phyloP scores from a whole-genome alignment of 2,888 invertebrate species.

The Torymus tubicola region DNA sequence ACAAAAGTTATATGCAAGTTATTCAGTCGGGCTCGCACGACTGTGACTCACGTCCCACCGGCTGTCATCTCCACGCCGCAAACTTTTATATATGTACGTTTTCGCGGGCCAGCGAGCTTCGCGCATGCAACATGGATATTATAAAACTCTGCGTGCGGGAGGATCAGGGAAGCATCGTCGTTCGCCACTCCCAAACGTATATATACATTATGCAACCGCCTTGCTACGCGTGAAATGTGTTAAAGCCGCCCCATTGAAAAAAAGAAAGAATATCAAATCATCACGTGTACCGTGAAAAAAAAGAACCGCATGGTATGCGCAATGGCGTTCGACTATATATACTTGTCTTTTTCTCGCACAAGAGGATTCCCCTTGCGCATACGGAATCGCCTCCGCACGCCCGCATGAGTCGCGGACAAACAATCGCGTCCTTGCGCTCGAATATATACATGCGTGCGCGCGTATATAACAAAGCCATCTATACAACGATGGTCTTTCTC shows the following conservation, averaged over 20 bases:
- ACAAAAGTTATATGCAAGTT: too few relatives aligned
- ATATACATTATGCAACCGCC: conserved; percentile 17
- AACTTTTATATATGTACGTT: too few relatives aligned
- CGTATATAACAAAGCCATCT: too few relatives aligned
- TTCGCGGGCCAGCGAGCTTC: too few relatives aligned
- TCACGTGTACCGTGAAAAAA: neutral
- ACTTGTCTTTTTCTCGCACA: too few relatives aligned
- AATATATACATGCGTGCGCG: too few relatives aligned
- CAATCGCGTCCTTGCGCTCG: too few relatives aligned
- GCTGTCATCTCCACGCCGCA: too few relatives aligned
- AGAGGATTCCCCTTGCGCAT: conserved; percentile 8
- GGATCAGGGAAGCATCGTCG: neutral
- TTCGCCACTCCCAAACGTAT: neutral
- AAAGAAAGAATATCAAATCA: neutral
- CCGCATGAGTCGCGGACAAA: neutral
- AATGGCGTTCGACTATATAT: neutral
- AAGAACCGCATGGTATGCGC: neutral
- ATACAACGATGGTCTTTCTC: conserved; percentile 14
- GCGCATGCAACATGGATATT: neutral
- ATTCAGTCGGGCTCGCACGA: too few relatives aligned
- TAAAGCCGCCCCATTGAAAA: neutral
- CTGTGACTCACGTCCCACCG: too few relatives aligned
- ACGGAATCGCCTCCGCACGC: conserved; percentile 1
- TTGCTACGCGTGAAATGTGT: neutral
- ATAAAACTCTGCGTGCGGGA: neutral